Evolutionary conservation across 92 coral and sea anemone genomes (phyloP).

Genomic region (Epizoanthus ramosus): DNA sequence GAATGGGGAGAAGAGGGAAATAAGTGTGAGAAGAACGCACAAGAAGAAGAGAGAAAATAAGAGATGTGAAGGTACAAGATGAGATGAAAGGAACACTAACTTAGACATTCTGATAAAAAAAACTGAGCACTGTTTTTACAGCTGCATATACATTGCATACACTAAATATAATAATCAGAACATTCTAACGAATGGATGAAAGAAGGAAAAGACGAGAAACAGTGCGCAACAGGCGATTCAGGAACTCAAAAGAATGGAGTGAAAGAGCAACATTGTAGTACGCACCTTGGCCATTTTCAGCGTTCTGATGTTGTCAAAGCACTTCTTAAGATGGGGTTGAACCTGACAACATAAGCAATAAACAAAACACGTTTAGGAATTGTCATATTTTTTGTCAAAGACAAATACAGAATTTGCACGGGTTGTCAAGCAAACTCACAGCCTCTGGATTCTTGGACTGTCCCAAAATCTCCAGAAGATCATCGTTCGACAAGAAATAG

Average conservation of each 20-base stretch:
- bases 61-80: neutral
- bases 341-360: slow-evolving; percentile 57
- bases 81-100: too few species aligned
- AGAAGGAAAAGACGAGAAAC: neutral
- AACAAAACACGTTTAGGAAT: neutral
- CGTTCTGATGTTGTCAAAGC: slow-evolving; percentile 98
- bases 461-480: slow-evolving; percentile 96
- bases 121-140: too few species aligned
- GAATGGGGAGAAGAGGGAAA: neutral
- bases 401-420: neutral
- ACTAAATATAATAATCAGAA: neutral
- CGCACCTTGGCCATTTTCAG: slow-evolving; percentile 97
- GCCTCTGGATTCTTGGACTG: slow-evolving; percentile 99
- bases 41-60: neutral
- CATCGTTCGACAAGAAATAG: slow-evolving; percentile 97
- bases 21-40: neutral
- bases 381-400: neutral
- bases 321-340: slow-evolving; percentile 97
- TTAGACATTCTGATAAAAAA: too few species aligned
- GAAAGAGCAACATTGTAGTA: neutral
- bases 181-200: neutral
- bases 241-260: neutral
- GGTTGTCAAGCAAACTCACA: slow-evolving; percentile 58
- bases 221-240: neutral
- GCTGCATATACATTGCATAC: too few species aligned